Percentiles rank a stretch among this genome's conserved stretches.
phyloP scores from a whole-genome alignment of 2,113 vertebrate genomes.

The Rhinoptilus africanus region DNA sequence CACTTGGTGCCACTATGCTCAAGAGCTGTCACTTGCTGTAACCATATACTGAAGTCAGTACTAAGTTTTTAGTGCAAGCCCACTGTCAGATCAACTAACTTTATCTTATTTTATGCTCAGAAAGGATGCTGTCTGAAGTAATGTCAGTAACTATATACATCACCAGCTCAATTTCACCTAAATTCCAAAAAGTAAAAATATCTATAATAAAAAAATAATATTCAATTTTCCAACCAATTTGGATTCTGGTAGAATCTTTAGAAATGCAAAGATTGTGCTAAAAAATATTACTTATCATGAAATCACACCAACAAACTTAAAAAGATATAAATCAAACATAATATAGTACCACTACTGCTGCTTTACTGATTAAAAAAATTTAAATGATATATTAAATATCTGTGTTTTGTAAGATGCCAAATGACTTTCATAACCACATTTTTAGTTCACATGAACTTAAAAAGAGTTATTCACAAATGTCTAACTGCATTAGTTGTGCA shows the following conservation, averaged over 20 bases:
- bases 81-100: background rate
- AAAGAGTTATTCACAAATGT: background rate
- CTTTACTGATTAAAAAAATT: background rate
- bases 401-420: background rate
- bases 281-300: background rate
- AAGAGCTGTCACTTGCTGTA: conserved; percentile 24
- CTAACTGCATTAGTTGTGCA: background rate
- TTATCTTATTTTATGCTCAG: background rate
- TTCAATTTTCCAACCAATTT: background rate
- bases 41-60: background rate
- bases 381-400: background rate
- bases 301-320: background rate
- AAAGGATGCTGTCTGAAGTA: background rate
- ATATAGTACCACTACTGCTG: background rate
- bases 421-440: background rate
- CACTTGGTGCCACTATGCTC: background rate
- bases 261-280: background rate
- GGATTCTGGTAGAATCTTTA: background rate
- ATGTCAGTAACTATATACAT: background rate
- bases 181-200: background rate
- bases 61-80: background rate
- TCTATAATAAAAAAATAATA: background rate
- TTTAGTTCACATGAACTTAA: background rate
- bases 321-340: background rate
- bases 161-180: background rate